Conservation (phyloP, 2,888 invertebrate genomes). For the Clivina fossor region DNA sequence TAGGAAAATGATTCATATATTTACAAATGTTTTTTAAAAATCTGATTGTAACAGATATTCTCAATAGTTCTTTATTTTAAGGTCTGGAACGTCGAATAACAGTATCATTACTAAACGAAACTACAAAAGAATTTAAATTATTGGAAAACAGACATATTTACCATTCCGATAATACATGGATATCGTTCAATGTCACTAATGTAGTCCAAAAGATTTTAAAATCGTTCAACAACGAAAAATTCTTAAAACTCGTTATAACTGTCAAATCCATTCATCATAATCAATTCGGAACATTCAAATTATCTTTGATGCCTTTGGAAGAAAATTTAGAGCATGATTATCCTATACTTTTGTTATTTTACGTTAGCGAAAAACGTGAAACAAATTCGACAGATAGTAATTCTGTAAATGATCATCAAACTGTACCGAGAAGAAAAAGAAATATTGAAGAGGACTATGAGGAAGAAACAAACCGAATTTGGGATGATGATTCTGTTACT, state of each 20-base stretch:
- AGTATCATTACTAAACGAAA: slow-evolving; percentile 46
- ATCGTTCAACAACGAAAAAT: slow-evolving; percentile 35
- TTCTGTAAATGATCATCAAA: no score
- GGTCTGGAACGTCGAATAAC: slow-evolving; percentile 45
- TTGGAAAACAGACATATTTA: slow-evolving; percentile 46
- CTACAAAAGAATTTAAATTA: slow-evolving; percentile 40
- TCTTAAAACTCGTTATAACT: slow-evolving; percentile 47
- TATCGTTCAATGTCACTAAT: slow-evolving; percentile 49
- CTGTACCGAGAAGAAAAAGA: slow-evolving; percentile 40
- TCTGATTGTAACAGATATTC: no score
- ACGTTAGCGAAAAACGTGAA: slow-evolving; percentile 38
- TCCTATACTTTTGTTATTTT: slow-evolving; percentile 50
- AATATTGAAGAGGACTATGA: slow-evolving; percentile 51
- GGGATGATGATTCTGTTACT: slow-evolving; percentile 46
- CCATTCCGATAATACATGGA: slow-evolving; percentile 50
- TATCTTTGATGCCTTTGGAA: slow-evolving; percentile 47
- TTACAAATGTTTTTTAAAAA: no score
- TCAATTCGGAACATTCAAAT: slow-evolving; percentile 43
- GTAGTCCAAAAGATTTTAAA: slow-evolving; percentile 41
- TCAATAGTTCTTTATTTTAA: no score
- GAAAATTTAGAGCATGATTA: slow-evolving; percentile 50
- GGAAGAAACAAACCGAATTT: slow-evolving; percentile 50
- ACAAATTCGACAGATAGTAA: no score
- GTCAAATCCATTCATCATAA: slow-evolving; percentile 42
- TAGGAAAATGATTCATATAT: no score